Percentiles rank a stretch among this genome's conserved stretches.
Conservation (phyloP, 2,113 vertebrate species). For the Furnarius figulus region DNA sequence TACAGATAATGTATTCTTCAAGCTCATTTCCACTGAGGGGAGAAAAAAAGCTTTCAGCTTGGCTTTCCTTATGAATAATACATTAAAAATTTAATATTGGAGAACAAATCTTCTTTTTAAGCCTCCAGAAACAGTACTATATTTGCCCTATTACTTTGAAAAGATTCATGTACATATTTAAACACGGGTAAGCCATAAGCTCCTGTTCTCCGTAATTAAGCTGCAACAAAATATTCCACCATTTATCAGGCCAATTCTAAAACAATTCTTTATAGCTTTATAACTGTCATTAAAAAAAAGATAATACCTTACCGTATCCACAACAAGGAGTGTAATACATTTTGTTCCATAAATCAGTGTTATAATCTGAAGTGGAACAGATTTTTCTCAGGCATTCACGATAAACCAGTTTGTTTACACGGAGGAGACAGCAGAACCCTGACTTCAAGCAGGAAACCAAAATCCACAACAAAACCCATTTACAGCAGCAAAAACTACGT, state of each 20-base stretch:
- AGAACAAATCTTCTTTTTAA: slow-evolving; percentile 37
- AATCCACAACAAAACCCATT: not conserved
- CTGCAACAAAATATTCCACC: not conserved
- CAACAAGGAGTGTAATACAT: not conserved
- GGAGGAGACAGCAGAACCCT: not conserved
- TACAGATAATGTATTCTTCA: slow-evolving; percentile 12
- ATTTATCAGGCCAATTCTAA: not conserved
- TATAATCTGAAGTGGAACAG: not conserved
- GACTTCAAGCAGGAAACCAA: not conserved
- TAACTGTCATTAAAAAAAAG: not conserved
- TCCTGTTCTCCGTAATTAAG: not conserved
- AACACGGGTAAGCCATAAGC: not conserved
- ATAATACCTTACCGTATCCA: not conserved
- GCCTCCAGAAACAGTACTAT: slow-evolving; percentile 6
- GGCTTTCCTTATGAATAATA: slow-evolving; percentile 42
- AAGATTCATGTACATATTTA: not conserved
- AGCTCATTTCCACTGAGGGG: not conserved
- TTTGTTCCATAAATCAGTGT: not conserved
- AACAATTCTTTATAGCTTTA: not conserved
- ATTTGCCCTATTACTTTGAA: slow-evolving; percentile 29
- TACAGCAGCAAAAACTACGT: not conserved
- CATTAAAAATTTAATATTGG: slow-evolving; percentile 20
- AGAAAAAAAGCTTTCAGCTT: slow-evolving; percentile 21
- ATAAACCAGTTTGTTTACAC: accelerated
- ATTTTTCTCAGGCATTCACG: not conserved